phyloP scores from a whole-genome alignment of 2,888 invertebrate genomes.

The Halictus quadricinctus region DNA sequence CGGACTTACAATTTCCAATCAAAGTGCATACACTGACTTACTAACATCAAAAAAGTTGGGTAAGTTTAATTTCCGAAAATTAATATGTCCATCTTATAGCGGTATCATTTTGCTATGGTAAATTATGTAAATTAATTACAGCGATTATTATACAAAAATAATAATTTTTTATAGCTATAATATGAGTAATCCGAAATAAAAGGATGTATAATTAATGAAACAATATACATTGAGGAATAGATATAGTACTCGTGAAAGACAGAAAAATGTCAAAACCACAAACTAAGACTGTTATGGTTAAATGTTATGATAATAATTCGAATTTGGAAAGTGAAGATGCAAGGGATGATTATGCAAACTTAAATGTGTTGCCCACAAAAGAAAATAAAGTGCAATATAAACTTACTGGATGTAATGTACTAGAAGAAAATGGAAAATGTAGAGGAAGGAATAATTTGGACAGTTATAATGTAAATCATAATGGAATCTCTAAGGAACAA shows the following conservation, averaged over 20 bases:
- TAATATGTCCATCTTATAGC: not conserved
- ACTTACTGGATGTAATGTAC: not conserved
- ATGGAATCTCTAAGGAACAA: not conserved
- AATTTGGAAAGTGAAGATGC: not conserved
- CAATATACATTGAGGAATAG: not conserved
- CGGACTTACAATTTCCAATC: not conserved
- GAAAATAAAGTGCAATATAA: not conserved
- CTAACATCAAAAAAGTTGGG: not conserved
- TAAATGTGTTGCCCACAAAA: not conserved
- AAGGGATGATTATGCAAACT: not conserved
- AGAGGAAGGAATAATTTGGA: not conserved
- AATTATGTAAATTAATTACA: conserved; percentile 5
- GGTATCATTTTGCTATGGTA: no score
- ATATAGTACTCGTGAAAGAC: not conserved
- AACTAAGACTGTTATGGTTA: not conserved
- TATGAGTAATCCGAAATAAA: not conserved
- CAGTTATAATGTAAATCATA: not conserved
- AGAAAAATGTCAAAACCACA: not conserved
- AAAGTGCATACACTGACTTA: not conserved
- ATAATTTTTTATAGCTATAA: conserved; percentile 21
- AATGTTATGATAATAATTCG: not conserved
- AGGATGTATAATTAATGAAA: not conserved
- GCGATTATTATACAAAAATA: not conserved
- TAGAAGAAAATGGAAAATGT: not conserved
- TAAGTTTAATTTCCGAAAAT: not conserved